Evolutionary conservation across 2,888 invertebrate genomes (phyloP).

Genomic region (Cerastis leucographa): DNA sequence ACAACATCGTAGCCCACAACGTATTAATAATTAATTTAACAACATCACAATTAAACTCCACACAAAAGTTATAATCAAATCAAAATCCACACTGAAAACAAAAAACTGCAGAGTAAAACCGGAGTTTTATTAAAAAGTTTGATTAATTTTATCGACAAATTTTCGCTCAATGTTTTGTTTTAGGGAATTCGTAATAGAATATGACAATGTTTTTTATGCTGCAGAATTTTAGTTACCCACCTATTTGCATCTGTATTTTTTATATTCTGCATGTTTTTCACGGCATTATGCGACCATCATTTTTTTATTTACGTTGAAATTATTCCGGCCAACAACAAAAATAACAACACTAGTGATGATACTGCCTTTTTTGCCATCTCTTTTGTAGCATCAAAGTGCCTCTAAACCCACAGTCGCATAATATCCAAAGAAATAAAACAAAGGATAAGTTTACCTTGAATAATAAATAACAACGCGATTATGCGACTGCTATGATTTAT

Average conservation of each 20-base stretch:
- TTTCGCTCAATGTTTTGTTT: conserved; percentile 26
- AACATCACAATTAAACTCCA: conserved; percentile 1
- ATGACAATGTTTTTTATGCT: background rate
- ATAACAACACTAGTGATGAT: background rate
- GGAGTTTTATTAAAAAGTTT: conserved; percentile 42
- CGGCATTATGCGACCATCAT: background rate
- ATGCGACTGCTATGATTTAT: conserved; percentile 19
- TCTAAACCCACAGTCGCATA: background rate
- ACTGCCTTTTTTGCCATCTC: background rate
- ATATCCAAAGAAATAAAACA: background rate
- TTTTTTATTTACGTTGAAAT: background rate
- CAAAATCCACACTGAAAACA: background rate
- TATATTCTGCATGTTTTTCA: background rate
- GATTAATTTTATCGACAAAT: conserved; percentile 45
- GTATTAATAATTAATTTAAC: too few species aligned
- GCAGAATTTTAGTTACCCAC: background rate
- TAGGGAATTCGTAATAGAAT: conserved; percentile 15
- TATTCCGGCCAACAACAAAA: background rate
- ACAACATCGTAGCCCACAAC: background rate
- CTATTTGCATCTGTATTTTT: background rate
- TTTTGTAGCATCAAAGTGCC: background rate
- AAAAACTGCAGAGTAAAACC: background rate
- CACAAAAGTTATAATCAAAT: conserved; percentile 22
- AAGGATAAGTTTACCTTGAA: background rate
- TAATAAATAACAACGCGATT: conserved; percentile 8